These are phyloP conservation scores for Acestrorhynchus altus DNA, from an alignment of 2,797 vertebrate genomes.

Conservation along the genomic window DNA sequence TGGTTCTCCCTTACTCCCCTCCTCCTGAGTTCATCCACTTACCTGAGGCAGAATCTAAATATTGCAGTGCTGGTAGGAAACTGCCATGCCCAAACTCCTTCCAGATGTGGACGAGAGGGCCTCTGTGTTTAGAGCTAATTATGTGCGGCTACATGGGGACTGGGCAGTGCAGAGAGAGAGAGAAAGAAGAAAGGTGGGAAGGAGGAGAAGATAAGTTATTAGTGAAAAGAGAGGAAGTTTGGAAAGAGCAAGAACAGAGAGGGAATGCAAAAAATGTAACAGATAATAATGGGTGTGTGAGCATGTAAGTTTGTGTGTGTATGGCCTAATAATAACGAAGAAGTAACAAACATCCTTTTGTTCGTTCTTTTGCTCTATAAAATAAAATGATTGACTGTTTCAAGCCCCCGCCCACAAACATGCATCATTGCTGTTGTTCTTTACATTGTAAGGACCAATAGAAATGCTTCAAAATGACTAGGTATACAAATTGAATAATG, in stretches of 20 bases:
- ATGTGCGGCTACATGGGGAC: slow-evolving; percentile 79
- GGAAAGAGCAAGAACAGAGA: not conserved
- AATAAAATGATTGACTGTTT: too few relatives aligned
- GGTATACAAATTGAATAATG: too few relatives aligned
- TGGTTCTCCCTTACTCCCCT: slow-evolving; percentile 58
- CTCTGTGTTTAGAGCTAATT: slow-evolving; percentile 84
- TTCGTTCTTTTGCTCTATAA: not conserved
- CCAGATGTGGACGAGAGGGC: slow-evolving; percentile 84
- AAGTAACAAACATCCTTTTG: too few relatives aligned
- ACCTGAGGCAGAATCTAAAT: slow-evolving; percentile 88
- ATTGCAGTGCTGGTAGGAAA: slow-evolving; percentile 87
- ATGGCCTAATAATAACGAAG: too few relatives aligned
- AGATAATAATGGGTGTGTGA: slow-evolving; percentile 33
- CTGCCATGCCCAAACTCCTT: slow-evolving; percentile 86
- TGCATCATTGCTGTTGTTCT: too few relatives aligned
- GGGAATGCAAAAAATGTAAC: slow-evolving; percentile 33
- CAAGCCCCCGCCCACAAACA: too few relatives aligned
- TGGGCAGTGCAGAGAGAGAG: slow-evolving; percentile 66
- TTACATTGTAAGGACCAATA: too few relatives aligned
- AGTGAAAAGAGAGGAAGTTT: slow-evolving; percentile 29
- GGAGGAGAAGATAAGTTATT: slow-evolving; percentile 40
- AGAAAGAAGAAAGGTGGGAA: slow-evolving; percentile 59
- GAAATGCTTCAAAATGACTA: too few relatives aligned
- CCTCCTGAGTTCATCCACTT: slow-evolving; percentile 83
- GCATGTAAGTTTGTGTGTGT: not conserved